Percentiles rank a stretch among this genome's conserved stretches.
Evolutionary conservation across 2,888 invertebrate genomes (phyloP).

Genomic region (Chrysolina americana): DNA sequence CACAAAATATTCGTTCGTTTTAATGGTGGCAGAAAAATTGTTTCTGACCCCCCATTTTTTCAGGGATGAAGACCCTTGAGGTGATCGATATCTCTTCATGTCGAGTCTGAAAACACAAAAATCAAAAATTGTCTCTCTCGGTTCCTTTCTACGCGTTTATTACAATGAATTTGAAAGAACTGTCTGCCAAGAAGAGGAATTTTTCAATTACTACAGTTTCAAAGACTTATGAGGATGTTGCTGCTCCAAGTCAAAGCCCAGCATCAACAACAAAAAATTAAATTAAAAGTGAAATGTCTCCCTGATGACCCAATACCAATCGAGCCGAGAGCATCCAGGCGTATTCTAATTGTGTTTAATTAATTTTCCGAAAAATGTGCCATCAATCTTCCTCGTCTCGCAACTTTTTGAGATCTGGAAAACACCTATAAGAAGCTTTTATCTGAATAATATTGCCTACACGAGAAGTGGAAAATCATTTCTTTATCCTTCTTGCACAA

Average conservation of each 20-base stretch:
- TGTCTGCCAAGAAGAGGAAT: no score
- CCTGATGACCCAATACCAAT: slow-evolving; percentile 34
- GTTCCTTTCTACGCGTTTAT: no score
- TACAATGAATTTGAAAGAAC: no score
- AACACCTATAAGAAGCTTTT: slow-evolving; percentile 44
- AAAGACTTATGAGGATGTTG: neutral
- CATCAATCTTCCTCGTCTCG: slow-evolving; percentile 43
- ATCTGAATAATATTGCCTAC: slow-evolving; percentile 47
- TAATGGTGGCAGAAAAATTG: no score
- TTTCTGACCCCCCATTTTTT: no score
- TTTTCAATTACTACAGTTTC: no score
- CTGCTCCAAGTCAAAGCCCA: neutral
- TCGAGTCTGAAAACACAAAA: no score
- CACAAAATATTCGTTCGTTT: no score
- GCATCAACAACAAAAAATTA: neutral
- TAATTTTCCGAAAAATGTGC: slow-evolving; percentile 38
- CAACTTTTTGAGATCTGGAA: slow-evolving; percentile 39
- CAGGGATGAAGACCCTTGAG: no score
- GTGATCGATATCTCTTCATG: no score
- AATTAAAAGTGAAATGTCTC: slow-evolving; percentile 23
- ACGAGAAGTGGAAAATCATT: slow-evolving; percentile 50
- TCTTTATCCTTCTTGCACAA: slow-evolving; percentile 42
- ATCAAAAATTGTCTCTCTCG: no score
- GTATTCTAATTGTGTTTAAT: slow-evolving; percentile 43
- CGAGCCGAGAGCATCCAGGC: slow-evolving; percentile 20